These are phyloP conservation scores for Taeniopygia guttata DNA, from an alignment of 2,797 vertebrate species.

Conservation along the genomic window DNA sequence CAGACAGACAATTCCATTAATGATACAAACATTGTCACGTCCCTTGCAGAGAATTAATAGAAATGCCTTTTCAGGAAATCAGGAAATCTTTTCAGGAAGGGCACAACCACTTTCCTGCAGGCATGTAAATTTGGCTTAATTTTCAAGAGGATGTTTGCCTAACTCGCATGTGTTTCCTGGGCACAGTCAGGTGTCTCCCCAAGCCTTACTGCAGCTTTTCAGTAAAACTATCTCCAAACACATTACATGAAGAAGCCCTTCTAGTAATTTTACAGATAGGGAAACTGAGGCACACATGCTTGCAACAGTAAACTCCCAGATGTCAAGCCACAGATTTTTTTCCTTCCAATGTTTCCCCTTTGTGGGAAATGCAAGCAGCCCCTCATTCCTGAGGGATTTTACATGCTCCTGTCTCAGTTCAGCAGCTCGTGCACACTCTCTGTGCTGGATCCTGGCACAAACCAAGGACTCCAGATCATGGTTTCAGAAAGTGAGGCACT, in stretches of 20 bases:
- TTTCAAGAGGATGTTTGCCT: neutral
- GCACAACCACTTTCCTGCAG: neutral
- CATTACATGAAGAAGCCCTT: neutral
- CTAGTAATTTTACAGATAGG: neutral
- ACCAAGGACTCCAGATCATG: constrained; percentile 25
- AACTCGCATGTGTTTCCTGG: neutral
- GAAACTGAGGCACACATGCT: neutral
- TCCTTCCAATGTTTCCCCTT: neutral
- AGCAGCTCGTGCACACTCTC: neutral
- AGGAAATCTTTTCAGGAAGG: neutral
- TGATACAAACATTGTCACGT: neutral
- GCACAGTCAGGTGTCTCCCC: neutral
- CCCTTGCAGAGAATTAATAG: rapidly evolving
- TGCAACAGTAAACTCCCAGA: neutral
- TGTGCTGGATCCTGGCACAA: constrained; percentile 61
- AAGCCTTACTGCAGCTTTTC: neutral
- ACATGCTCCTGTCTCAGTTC: neutral
- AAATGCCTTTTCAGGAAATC: neutral
- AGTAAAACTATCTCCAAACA: neutral
- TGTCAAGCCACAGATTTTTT: neutral
- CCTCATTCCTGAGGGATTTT: neutral
- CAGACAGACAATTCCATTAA: neutral
- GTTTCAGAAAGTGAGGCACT: constrained; percentile 33
- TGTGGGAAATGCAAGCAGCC: rapidly evolving
- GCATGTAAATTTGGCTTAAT: neutral